Evolutionary conservation across 2,797 vertebrate species (phyloP), one percentile per base, ranked within the genome.

Genomic region (Gorsachius magnificus): DNA sequence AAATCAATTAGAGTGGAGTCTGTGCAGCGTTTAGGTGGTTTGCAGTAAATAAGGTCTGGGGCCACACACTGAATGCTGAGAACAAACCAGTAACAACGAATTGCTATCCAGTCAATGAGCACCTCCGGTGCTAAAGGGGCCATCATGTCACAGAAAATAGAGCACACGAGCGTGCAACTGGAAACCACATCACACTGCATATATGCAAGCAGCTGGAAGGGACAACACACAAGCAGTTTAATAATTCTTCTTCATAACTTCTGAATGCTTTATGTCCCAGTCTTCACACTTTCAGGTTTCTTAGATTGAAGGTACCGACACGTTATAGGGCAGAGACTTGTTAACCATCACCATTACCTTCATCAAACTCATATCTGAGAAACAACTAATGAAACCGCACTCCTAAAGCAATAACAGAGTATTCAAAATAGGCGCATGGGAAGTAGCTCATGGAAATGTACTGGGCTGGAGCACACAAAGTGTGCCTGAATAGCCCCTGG

Each of bases 361-460:
- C 58, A 43, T 66, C 87, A 75, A 56, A 65, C 19, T 65, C 66
- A 45, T 16, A n/a, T 72, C 66, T 57, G 78, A 71, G 84, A 80
- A 72, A 6, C 24, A 78, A 13, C 58, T 78, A 35, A 36, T 22
- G 66, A 83, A 80, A 85, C 24, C 0, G 1, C 66, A 65, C 16
- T 12, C 65, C 53, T 57, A 89, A 46, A 93, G 83, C 57, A 68
- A 54, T 18, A 78, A 11, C 14, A 16, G 71, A 70, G 11, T 38
- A 50, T 91, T 89, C 76, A 93, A 80, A 90, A 54, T 15, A 87
- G 88, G 43, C 58, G 19, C 48, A 54, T 60, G 76, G 68, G 51
- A 93, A 75, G 71, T 45, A 94, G 87, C 56, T 86, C 56, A 85
- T 94, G 94, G 91, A 97, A 97, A 97, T 90, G 41, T 95, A 94